Base-by-base conservation (phyloP, 2,113 vertebrate species). In the Bolborhynchus lineola region DNA sequence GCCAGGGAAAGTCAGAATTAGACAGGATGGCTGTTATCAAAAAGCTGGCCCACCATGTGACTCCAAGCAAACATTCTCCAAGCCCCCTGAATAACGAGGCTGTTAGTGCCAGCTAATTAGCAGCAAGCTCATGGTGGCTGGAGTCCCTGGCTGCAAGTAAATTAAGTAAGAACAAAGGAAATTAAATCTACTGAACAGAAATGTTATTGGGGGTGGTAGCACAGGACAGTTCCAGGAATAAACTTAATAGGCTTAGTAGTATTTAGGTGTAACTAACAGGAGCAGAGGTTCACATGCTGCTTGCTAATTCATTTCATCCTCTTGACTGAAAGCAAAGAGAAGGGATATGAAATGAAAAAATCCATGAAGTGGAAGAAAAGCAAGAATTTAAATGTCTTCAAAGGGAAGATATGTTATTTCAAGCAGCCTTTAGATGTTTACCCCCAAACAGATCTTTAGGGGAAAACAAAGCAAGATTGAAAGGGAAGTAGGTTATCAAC, bases 101-200 rank as follows among this genome's bases (percentile, higher is more conserved):
- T 72, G 80, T 83, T 47, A 28, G 88, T 95, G 95, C 95, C 95
- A 92, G 95, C 81, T 97, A 97, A 97, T 97, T 95, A 97, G 44
- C 86, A 92, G 86, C 82, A 49, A 37, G 84, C 94, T 96, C 93
- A 91, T 49, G 88, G 39, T 88, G 53, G 92, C 85, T 35, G 85
- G 53, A 92, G 79, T 37, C 72, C 16, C 79, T 14, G 69, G 85
- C 88, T 62, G 83, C 94, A 86, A 94, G 65, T 59, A 96, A 95
- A 94, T 95, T 72, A 82, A 95, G 21, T 76, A 78, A 87, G 96
- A 95, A 96, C 92, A 97, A 97, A 97, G 94, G 83, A 65, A 93
- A 65, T 55, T 42, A 77, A 97, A 95, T 72, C 87, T 82, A 88
- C 85, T 31, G 86, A 76, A 91, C 3, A 65, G 90, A 91, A 94